Evolutionary conservation across 2,113 vertebrate genomes (phyloP).

Genomic region (Pangasianodon gigas): DNA sequence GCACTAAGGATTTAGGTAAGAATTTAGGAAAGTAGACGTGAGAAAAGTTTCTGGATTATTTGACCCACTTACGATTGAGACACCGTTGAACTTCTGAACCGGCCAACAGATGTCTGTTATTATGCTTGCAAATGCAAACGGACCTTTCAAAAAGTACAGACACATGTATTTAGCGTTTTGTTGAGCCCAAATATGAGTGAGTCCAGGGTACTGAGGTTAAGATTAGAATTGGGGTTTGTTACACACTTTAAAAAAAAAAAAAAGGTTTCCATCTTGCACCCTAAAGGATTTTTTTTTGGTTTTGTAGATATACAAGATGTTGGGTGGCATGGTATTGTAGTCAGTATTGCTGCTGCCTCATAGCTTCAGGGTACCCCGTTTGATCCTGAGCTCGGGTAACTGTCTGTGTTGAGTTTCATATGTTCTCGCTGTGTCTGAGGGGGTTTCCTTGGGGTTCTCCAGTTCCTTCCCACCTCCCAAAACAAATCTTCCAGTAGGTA

Average conservation of each 20-base stretch:
- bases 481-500: not conserved
- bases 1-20: conserved; percentile 38
- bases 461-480: not conserved
- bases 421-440: not conserved
- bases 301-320: too few species aligned
- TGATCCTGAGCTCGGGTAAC: not conserved
- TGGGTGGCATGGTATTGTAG: too few species aligned
- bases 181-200: not conserved
- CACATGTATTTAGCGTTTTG: not conserved
- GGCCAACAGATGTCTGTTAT: conserved; percentile 39
- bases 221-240: not conserved
- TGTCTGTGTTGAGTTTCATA: not conserved
- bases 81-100: conserved; percentile 51
- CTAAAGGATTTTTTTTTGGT: too few species aligned
- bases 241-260: not conserved
- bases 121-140: conserved; percentile 35
- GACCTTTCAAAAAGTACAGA: conserved; percentile 11
- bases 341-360: not conserved
- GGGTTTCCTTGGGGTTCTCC: not conserved
- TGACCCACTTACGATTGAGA: conserved; percentile 50
- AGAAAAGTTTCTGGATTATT: conserved; percentile 24
- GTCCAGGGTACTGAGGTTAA: not conserved
- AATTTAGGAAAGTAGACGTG: conserved; percentile 26
- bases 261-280: not conserved
- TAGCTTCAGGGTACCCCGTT: not conserved